Base-by-base conservation (phyloP, 2,888 invertebrate species). In the Buathra laborator region DNA sequence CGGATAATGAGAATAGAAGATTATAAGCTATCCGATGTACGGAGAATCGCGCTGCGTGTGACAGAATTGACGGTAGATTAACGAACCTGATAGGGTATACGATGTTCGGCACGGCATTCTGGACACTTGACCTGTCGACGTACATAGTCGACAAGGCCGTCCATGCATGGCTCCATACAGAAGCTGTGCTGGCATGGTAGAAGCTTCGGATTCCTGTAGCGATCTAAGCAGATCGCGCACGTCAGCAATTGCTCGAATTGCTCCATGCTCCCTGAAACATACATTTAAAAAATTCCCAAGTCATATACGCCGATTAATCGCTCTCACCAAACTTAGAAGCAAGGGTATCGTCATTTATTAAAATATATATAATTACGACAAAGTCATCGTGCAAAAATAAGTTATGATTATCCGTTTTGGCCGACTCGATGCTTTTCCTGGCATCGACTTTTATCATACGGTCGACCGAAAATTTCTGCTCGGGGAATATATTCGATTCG, bases 101-200 rank as follows among this genome's bases (percentile, higher is more conserved):
- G 96, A 95, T 99, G 99, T 94, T 99, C 99, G 83, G 98, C 98
- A 86, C 99, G 96, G 94, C 99, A 99, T 96, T 99, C 99, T 93
- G 99, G 99, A 95, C 99, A 99, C 95, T 98, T 98, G 86, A 99
- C 98, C 96, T 98, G 98, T 94, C 98, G 95, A 89, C 98, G 96
- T 88, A 98, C 98, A 94, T 98, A 98, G 95, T 99, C 98, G 93
- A 99, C 98, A 72, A 99, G 96, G 88, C 99, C 98, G 94, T 99
- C 99, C 96, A 99, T 97, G 94, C 99, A 99, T 77, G 99, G 99
- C 93, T 99, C 98, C 97, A 98, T 98, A 94, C 99, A 99, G 95
- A 98, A 99, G 91, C 99, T 99, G 96, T 99, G 99, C 95, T 99
- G 99, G 94, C 99, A 99, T 96, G 99, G 99, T 93, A 99, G 95